Conservation (phyloP, 2,113 vertebrate genomes). For the Bubo blakistoni region DNA sequence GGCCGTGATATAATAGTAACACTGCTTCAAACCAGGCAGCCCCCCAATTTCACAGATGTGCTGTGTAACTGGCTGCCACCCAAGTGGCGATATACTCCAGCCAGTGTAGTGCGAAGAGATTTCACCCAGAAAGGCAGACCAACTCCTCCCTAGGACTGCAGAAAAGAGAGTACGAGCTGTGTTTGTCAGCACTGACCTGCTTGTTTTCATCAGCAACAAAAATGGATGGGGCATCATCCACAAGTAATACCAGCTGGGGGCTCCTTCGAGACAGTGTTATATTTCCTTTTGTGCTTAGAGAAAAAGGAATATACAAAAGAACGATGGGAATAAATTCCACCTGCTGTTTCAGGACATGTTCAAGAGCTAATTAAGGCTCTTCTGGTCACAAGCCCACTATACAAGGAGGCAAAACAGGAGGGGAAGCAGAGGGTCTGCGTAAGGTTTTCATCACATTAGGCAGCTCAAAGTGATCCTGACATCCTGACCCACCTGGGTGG, state of each 20-base stretch:
- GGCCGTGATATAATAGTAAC: not conserved
- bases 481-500: not conserved
- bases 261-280: not conserved
- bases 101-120: not conserved
- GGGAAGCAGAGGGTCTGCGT: not conserved
- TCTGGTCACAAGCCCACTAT: not conserved
- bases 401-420: not conserved
- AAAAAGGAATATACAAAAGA: not conserved
- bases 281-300: not conserved
- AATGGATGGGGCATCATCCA: not conserved
- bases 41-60: not conserved
- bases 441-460: not conserved
- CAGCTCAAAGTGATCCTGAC: not conserved
- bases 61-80: not conserved
- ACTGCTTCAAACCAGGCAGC: not conserved
- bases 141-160: not conserved
- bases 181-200: not conserved
- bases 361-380: not conserved
- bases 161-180: not conserved
- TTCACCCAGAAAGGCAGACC: not conserved
- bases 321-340: not conserved
- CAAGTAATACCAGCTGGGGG: not conserved
- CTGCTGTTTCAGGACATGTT: not conserved
- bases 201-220: not conserved
- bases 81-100: not conserved